Percentiles rank a stretch among this genome's conserved stretches.
Evolutionary conservation across 2,113 vertebrate genomes (phyloP).

Genomic region (Amia ocellicauda): DNA sequence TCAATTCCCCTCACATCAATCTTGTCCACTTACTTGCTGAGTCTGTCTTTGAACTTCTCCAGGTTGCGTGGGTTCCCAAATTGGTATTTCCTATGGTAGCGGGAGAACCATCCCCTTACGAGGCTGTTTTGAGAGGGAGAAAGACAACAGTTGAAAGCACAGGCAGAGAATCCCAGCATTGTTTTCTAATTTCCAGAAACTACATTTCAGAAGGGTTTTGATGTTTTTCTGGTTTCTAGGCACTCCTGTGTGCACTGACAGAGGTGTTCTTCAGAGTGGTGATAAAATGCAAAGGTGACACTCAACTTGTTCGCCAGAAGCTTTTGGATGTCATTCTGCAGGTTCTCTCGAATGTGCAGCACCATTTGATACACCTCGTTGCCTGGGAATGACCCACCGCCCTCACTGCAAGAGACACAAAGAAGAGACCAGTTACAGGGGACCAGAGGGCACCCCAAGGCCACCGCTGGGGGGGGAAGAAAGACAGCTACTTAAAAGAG

Average conservation of each 20-base stretch:
- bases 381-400: constrained; percentile 53
- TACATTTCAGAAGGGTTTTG: no score
- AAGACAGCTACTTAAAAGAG: no score
- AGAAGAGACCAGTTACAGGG: no score
- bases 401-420: constrained; percentile 45
- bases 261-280: no score
- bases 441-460: no score
- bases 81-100: constrained; percentile 58
- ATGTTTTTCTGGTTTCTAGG: no score
- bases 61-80: constrained; percentile 71
- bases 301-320: constrained; percentile 57
- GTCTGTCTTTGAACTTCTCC: constrained; percentile 50
- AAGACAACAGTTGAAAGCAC: no score
- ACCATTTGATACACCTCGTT: constrained; percentile 65
- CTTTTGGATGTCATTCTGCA: constrained; percentile 47
- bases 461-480: not conserved
- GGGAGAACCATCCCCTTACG: constrained; percentile 63
- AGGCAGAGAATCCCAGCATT: no score
- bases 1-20: no score
- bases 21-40: constrained; percentile 58
- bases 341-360: constrained; percentile 47
- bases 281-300: no score
- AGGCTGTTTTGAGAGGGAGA: constrained; percentile 40
- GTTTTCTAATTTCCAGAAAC: no score
- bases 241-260: no score